A percentile compares a stretch with the other conserved stretches of the same genome.
These are phyloP conservation scores for Macropus fuliginosus DNA, from an alignment of 2,797 vertebrate genomes.

Conservation along the genomic window DNA sequence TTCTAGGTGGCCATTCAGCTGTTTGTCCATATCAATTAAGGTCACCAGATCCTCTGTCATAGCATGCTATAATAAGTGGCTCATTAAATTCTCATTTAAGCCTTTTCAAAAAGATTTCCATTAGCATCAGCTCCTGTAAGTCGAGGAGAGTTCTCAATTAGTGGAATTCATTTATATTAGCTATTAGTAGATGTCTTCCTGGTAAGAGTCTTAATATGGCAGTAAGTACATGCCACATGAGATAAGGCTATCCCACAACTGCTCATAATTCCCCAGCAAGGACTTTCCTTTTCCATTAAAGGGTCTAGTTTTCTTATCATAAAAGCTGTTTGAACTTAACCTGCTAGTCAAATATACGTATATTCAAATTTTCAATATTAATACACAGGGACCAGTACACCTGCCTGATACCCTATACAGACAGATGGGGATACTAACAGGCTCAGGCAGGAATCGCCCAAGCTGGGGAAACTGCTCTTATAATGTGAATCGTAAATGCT, in stretches of 20 bases:
- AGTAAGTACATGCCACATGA: not conserved
- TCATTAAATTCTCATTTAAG: not conserved
- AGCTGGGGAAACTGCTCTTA: not conserved
- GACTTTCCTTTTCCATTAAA: not conserved
- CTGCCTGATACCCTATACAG: not conserved
- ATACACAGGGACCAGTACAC: not conserved
- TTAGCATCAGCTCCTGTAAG: not conserved
- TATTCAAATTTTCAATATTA: not conserved
- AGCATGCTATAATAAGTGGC: not conserved
- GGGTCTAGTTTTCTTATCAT: not conserved
- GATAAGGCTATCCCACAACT: not conserved
- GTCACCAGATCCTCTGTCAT: not conserved
- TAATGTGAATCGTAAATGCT: not conserved
- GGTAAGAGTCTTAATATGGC: not conserved
- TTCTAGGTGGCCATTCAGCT: not conserved
- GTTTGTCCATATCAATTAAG: not conserved
- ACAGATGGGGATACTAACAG: not conserved
- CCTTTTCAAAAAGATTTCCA: not conserved
- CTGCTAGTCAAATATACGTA: not conserved
- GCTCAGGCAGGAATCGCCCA: not conserved
- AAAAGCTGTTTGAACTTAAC: not conserved
- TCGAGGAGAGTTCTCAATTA: not conserved
- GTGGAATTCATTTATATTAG: not conserved
- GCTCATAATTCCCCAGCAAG: not conserved
- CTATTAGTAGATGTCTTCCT: not conserved